A percentile compares a stretch with the other conserved stretches of the same genome.
Conservation (phyloP, 2,797 vertebrate species). For the Limosa lapponica region DNA sequence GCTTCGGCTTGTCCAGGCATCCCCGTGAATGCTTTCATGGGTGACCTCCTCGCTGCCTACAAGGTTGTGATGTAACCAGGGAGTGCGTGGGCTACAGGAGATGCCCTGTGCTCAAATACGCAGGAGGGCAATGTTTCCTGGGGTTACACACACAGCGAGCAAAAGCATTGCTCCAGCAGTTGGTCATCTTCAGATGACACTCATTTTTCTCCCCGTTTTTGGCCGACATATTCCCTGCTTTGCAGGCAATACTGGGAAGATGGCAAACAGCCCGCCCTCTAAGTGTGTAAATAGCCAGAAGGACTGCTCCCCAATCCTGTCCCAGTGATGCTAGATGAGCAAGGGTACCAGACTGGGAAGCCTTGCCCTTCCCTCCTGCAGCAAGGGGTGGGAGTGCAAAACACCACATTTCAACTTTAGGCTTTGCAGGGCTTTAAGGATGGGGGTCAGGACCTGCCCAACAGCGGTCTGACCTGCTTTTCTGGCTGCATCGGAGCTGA, state of each 20-base stretch:
- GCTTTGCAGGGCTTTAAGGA: not conserved
- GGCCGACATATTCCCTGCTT: not conserved
- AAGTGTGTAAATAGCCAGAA: not conserved
- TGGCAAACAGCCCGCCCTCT: not conserved
- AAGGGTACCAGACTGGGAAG: not conserved
- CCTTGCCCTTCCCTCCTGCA: not conserved
- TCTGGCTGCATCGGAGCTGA: not conserved
- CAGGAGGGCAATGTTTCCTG: not conserved
- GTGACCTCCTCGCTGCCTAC: not conserved
- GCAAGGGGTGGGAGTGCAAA: not conserved
- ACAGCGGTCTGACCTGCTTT: not conserved
- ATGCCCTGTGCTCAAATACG: not conserved
- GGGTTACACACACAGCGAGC: not conserved
- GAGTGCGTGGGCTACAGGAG: not conserved
- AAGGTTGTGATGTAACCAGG: not conserved
- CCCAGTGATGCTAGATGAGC: not conserved
- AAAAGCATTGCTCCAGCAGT: not conserved
- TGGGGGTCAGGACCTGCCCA: accelerated
- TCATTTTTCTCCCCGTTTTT: not conserved
- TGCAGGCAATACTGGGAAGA: not conserved
- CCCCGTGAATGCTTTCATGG: not conserved
- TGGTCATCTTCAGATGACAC: not conserved
- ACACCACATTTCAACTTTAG: not conserved
- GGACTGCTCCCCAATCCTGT: not conserved
- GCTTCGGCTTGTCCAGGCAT: not conserved